Percentiles rank a stretch among this genome's conserved stretches.
Evolutionary conservation across 1,140 invertebrate species (phyloP).

Genomic region (Conus ventricosus): DNA sequence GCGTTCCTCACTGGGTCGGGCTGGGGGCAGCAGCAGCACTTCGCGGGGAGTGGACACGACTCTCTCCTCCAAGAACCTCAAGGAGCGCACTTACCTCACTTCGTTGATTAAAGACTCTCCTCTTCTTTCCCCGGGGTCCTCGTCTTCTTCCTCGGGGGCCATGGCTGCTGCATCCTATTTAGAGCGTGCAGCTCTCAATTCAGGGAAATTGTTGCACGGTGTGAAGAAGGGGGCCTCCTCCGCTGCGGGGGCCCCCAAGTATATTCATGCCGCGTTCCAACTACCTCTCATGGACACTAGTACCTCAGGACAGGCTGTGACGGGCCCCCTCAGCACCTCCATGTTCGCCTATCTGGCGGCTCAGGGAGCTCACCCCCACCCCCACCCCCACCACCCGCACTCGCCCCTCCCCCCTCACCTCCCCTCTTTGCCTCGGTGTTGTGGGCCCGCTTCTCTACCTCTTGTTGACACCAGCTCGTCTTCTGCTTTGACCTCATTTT

Average conservation of each 20-base stretch:
- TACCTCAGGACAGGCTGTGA: constrained; percentile 30
- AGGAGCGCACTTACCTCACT: constrained; percentile 34
- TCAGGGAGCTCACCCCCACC: constrained; percentile 19
- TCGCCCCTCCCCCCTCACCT: constrained; percentile 17
- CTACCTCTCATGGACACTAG: constrained; percentile 45
- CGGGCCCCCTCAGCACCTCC: constrained; percentile 26
- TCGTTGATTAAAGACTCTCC: constrained; percentile 35
- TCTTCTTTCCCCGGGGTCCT: not conserved
- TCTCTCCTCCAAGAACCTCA: not conserved
- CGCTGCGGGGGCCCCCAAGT: constrained; percentile 8
- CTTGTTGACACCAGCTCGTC: constrained; percentile 27
- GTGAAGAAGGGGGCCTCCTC: constrained; percentile 18
- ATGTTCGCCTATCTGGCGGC: constrained; percentile 31
- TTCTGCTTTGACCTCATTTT: not conserved
- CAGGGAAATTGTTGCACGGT: constrained; percentile 34
- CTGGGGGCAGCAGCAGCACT: not conserved
- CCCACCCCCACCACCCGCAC: not conserved
- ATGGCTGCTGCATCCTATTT: constrained; percentile 20
- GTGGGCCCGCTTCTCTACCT: constrained; percentile 36
- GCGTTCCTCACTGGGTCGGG: not conserved
- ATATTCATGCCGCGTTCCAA: constrained; percentile 44
- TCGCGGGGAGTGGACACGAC: not conserved
- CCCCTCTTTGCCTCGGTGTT: constrained; percentile 26
- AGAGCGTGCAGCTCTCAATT: constrained; percentile 29
- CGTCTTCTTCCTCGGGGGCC: not conserved